Evolutionary conservation across 2,797 vertebrate species (phyloP).

Genomic region (Platalea minor): DNA sequence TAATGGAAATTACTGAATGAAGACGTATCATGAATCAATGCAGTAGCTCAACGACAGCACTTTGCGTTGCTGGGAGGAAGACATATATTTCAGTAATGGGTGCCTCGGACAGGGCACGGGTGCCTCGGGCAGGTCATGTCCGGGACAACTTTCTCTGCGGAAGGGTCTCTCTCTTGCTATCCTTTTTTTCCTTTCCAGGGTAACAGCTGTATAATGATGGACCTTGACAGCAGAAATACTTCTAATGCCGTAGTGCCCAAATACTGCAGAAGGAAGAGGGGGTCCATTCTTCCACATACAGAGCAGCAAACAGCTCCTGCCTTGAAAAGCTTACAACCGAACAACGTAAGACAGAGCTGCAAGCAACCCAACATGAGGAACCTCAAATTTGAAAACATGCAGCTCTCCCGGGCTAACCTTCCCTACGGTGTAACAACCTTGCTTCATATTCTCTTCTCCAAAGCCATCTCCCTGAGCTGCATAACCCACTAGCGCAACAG

Average conservation of each 20-base stretch:
- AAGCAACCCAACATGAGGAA: neutral
- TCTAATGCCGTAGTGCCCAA: neutral
- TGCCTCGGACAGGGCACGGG: neutral
- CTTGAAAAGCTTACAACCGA: neutral
- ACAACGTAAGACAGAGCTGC: neutral
- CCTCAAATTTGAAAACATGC: neutral
- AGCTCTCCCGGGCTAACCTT: neutral
- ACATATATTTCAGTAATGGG: neutral
- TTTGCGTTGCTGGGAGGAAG: neutral
- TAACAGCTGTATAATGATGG: neutral
- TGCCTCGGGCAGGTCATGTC: neutral
- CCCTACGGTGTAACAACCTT: neutral
- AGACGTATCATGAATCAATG: conserved; percentile 28
- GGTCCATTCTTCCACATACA: neutral
- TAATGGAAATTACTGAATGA: conserved; percentile 34
- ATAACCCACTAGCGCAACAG: neutral
- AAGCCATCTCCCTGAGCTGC: neutral
- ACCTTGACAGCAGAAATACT: neutral
- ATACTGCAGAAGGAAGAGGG: neutral
- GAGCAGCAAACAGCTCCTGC: neutral
- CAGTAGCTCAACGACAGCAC: neutral
- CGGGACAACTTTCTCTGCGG: neutral
- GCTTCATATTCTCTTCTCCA: neutral
- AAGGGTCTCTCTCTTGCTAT: neutral
- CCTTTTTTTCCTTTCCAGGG: neutral